These are phyloP conservation scores for Drosophila paranaensis DNA, from an alignment of 2,888 invertebrate species.

Conservation along the genomic window DNA sequence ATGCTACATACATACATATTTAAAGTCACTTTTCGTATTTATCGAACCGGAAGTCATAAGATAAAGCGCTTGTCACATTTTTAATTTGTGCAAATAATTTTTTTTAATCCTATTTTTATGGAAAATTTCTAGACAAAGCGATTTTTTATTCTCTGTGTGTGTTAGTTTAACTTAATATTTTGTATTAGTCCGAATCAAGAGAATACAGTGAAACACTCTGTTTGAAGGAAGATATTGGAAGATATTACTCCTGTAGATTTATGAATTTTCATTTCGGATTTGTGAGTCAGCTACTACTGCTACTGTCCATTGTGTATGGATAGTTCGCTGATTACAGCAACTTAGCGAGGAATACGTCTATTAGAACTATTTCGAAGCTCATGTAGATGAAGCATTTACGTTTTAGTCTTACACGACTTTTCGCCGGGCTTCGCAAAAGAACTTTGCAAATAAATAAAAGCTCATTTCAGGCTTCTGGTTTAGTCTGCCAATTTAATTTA, in stretches of 20 bases:
- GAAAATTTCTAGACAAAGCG: not conserved
- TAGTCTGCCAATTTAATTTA: no score
- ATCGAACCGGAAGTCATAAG: slow-evolving; percentile 40
- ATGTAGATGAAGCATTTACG: not conserved
- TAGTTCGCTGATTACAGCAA: no score
- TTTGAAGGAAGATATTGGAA: not conserved
- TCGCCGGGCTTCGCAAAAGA: not conserved
- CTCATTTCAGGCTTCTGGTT: not conserved
- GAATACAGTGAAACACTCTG: not conserved
- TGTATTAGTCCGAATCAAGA: not conserved
- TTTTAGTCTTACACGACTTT: not conserved
- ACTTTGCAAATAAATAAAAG: not conserved
- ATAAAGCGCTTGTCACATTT: slow-evolving; percentile 38
- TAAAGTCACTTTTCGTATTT: not conserved
- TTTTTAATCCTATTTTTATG: not conserved
- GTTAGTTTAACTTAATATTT: not conserved
- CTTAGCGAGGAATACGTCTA: not conserved
- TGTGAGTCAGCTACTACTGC: not conserved
- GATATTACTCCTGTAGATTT: not conserved
- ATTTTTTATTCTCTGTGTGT: not conserved
- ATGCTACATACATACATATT: not conserved
- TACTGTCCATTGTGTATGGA: not conserved
- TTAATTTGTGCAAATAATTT: slow-evolving; percentile 29
- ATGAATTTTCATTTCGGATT: not conserved
- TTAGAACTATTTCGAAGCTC: not conserved